Evolutionary conservation across 2,888 invertebrate genomes (phyloP).

Genomic region (Nysson spinosus): DNA sequence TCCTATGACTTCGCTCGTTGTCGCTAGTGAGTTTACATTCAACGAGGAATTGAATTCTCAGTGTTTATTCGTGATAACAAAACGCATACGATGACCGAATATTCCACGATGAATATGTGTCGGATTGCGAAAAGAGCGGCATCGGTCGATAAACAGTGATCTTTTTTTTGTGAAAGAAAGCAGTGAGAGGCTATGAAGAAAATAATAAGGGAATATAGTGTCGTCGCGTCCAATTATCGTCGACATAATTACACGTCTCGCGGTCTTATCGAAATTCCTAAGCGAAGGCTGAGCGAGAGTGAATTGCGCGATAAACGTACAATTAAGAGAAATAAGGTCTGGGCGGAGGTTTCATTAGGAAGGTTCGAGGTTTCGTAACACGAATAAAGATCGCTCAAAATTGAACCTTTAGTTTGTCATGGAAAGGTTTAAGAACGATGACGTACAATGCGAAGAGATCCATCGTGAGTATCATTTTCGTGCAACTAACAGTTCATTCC

Average conservation of each 20-base stretch:
- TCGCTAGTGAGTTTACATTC: too few species aligned
- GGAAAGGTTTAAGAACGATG: constrained; percentile 47
- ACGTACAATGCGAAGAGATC: constrained; percentile 63
- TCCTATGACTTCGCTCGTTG: too few species aligned
- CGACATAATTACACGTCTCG: background rate
- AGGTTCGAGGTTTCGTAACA: background rate
- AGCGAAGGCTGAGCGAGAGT: background rate
- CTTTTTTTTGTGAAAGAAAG: background rate
- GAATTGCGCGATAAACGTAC: constrained; percentile 1
- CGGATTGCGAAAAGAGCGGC: too few species aligned
- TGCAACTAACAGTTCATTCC: too few species aligned
- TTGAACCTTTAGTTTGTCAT: constrained; percentile 27
- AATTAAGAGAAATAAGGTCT: background rate
- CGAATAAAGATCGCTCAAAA: background rate
- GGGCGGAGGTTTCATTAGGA: background rate
- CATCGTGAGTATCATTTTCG: constrained; percentile 66
- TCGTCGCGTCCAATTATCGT: background rate
- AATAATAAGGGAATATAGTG: too few species aligned
- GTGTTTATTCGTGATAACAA: too few species aligned
- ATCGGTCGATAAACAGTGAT: too few species aligned
- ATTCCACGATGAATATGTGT: too few species aligned
- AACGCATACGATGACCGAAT: too few species aligned
- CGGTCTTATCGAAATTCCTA: background rate
- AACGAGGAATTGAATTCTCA: too few species aligned
- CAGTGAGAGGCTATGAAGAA: background rate